Evolutionary conservation across 2,113 vertebrate genomes (phyloP).

Genomic region (Hyaena hyaena): DNA sequence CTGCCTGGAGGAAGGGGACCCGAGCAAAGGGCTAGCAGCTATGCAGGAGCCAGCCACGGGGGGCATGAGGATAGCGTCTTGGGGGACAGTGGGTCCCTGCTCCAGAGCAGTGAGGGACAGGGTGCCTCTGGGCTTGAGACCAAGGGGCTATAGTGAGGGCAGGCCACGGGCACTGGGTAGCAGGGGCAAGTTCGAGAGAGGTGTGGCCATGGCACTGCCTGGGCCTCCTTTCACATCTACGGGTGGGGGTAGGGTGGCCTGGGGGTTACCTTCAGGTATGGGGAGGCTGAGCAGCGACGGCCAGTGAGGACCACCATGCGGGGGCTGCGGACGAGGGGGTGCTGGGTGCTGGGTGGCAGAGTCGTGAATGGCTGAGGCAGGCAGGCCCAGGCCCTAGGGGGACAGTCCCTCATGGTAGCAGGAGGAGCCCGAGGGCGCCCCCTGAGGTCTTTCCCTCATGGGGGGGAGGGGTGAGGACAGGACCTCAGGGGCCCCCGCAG

Average conservation of each 20-base stretch:
- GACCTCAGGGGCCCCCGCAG: background rate
- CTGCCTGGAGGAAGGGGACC: background rate
- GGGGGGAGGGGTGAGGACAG: background rate
- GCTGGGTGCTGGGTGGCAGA: rapidly evolving
- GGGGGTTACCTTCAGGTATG: too few relatives aligned
- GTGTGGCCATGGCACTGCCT: rapidly evolving
- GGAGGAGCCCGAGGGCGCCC: background rate
- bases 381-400: background rate
- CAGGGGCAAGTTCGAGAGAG: background rate
- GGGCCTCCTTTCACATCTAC: background rate
- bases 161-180: background rate
- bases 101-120: background rate
- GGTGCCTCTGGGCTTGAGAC: background rate
- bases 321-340: rapidly evolving
- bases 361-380: background rate
- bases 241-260: background rate
- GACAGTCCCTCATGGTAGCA: background rate
- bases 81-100: background rate
- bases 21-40: background rate
- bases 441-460: background rate
- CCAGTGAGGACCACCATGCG: rapidly evolving
- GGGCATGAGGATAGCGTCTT: background rate
- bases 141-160: background rate
- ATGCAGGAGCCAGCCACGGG: too few relatives aligned
- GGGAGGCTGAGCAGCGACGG: too few relatives aligned